These are phyloP conservation scores for Cyrtodaria siliqua DNA, from an alignment of 2,888 invertebrate genomes.

Conservation along the genomic window DNA sequence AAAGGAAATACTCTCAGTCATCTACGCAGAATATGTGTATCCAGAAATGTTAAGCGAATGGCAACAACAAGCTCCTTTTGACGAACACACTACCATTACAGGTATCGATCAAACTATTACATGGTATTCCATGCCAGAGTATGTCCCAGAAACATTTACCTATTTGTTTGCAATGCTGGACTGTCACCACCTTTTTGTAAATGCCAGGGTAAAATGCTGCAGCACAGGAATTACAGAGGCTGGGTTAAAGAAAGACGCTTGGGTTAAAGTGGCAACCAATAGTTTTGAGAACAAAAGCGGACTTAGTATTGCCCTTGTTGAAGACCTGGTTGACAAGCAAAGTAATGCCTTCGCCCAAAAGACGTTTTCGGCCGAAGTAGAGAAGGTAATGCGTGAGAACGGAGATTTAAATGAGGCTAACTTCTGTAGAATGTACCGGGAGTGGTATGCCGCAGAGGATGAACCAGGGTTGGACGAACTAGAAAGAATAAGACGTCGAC, in stretches of 20 bases:
- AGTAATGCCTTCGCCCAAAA: conserved; percentile 19
- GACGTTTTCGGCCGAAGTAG: conserved; percentile 30
- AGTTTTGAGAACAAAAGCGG: conserved; percentile 2
- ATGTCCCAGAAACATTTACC: not conserved
- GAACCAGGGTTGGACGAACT: conserved; percentile 21
- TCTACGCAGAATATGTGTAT: conserved; percentile 32
- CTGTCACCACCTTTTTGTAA: conserved; percentile 22
- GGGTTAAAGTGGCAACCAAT: conserved; percentile 24
- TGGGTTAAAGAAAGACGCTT: conserved; percentile 25
- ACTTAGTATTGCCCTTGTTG: conserved; percentile 10
- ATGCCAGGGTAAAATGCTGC: conserved; percentile 26
- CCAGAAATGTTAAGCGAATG: conserved; percentile 1
- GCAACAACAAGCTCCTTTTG: conserved; percentile 1
- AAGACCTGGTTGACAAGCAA: conserved; percentile 31
- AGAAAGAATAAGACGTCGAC: conserved; percentile 13
- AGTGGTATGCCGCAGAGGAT: conserved; percentile 50
- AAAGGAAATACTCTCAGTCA: conserved; percentile 6
- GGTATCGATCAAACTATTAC: not conserved
- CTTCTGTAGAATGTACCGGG: conserved; percentile 37
- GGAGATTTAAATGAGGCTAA: conserved; percentile 31
- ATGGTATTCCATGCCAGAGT: conserved; percentile 42
- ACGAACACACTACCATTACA: not conserved
- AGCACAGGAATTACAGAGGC: conserved; percentile 22
- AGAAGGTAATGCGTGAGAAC: conserved; percentile 30
- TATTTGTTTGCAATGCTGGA: conserved; percentile 20